A percentile compares a stretch with the other conserved stretches of the same genome.
Conservation (phyloP, 2,888 invertebrate species). For the Monoplex corrugatus region DNA sequence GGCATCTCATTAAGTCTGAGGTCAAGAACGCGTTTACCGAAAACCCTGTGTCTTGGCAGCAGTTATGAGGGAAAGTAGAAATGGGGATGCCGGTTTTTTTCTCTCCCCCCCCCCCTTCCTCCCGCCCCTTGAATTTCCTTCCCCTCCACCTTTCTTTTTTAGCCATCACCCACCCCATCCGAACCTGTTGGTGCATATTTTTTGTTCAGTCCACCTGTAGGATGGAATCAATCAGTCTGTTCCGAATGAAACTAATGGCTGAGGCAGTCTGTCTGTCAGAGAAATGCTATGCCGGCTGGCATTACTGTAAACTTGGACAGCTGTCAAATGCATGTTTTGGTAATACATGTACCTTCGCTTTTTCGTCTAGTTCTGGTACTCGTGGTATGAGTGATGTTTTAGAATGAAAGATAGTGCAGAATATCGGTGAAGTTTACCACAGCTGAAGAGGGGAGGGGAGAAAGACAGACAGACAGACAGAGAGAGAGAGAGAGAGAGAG, state of each 20-base stretch:
- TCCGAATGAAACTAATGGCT: neutral
- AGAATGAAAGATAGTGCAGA: neutral
- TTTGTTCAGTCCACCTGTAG: constrained; percentile 9
- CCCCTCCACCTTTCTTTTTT: neutral
- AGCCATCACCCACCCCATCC: too few relatives aligned
- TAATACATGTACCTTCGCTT: neutral
- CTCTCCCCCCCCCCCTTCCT: neutral
- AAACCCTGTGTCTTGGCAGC: neutral
- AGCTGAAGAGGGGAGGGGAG: neutral
- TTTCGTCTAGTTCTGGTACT: neutral
- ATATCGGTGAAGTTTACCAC: neutral
- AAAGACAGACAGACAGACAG: neutral
- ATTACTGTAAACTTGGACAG: neutral
- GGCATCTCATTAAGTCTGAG: neutral
- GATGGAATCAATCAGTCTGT: neutral
- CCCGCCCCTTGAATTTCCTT: neutral
- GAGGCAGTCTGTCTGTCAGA: neutral
- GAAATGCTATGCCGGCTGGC: neutral
- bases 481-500: neutral
- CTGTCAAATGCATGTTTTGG: neutral
- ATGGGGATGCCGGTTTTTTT: neutral
- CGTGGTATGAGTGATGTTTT: neutral
- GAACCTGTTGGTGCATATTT: neutral
- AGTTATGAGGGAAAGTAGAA: neutral
- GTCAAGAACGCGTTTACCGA: neutral